Evolutionary conservation across 2,888 invertebrate genomes (phyloP), one percentile per base, ranked within the genome.

Genomic region (Tinea semifulvella): DNA sequence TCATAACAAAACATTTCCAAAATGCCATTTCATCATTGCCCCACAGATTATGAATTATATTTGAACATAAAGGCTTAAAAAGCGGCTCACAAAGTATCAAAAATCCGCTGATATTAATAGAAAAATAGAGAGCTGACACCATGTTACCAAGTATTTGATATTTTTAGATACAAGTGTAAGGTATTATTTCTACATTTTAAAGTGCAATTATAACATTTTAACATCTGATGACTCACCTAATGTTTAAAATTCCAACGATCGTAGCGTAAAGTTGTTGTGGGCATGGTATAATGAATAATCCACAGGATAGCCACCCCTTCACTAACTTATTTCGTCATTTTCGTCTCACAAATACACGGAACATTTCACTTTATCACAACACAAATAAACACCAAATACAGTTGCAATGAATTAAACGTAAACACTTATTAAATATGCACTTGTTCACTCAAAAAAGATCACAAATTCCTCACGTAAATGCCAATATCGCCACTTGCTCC

Each of bases 191-290:
- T 27, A 16, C 7, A 42, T 22, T 16, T 42, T 27, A 42, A 11
- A n/a, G 20, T 22, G 31, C 14, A 40, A 40, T 22, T 10, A n/a
- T 7, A 22, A 5, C 5, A 22, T 31, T 13, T 11, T 31, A 14
- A 31, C n/a, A 14, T 31, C 4, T 57, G 70, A 69, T 80, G 79
- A 79, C 79, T 80, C 79, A 80, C 79, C 76, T 59, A 71, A 71
- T 77, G 63, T 67, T 77, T 77, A 73, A 77, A 76, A 80, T 77
- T 77, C 72, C 73, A 71, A 74, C 65, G 67, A 69, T 61, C 68
- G 67, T 63, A 75, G 72, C 68, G 71, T 73, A 71, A 72, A 72
- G 60, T 62, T 59, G 60, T 62, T 40, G 3, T 7, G 22, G 11
- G 64, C 67, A 65, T 59, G 53, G 53, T 64, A 68, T 65, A 63